Percentiles rank a stretch among this genome's conserved stretches.
Evolutionary conservation across 2,888 invertebrate species (phyloP).

Genomic region (Buathra laborator): DNA sequence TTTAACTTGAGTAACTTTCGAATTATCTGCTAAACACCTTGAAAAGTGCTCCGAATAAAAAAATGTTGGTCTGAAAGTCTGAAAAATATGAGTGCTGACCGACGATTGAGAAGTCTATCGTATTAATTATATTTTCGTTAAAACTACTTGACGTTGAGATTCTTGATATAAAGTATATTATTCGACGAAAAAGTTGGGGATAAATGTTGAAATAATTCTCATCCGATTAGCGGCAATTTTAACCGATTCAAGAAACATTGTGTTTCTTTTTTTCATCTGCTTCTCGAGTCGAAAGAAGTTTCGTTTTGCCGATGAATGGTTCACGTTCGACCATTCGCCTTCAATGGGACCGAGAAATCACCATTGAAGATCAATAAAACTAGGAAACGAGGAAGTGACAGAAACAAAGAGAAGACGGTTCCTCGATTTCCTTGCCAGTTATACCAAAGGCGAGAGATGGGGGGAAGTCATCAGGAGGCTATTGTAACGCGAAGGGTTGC

Average conservation of each 20-base stretch:
- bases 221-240: background rate
- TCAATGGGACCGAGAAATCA: constrained; percentile 34
- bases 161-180: too few species aligned
- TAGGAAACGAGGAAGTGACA: constrained; percentile 26
- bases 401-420: constrained; percentile 50
- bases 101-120: too few species aligned
- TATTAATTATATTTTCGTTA: too few species aligned
- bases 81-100: too few species aligned
- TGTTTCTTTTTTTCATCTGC: background rate
- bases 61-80: too few species aligned
- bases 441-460: constrained; percentile 13
- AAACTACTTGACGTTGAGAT: too few species aligned
- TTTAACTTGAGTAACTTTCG: too few species aligned
- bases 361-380: constrained; percentile 21
- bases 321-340: constrained; percentile 18
- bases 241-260: background rate
- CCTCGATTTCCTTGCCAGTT: constrained; percentile 42
- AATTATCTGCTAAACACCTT: too few species aligned
- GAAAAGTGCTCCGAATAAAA: too few species aligned
- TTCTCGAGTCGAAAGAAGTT: background rate
- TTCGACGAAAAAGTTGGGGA: too few species aligned
- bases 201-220: background rate
- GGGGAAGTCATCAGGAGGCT: constrained; percentile 56
- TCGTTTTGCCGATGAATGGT: background rate
- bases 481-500: constrained; percentile 60